Conservation (phyloP, 2,113 vertebrate genomes). For the Ranitomeya variabilis region DNA sequence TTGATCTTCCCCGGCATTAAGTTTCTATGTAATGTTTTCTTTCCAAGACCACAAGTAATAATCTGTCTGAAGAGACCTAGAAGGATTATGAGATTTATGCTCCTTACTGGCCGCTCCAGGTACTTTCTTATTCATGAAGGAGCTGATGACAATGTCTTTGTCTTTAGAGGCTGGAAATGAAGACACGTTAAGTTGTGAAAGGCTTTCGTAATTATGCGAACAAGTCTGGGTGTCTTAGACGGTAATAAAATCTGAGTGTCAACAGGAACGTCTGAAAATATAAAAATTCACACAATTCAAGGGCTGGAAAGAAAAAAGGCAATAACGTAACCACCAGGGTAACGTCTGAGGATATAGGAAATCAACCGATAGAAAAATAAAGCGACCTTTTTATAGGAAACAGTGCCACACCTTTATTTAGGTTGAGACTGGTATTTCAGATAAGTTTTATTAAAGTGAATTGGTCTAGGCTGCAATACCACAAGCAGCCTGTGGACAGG, state of each 20-base stretch:
- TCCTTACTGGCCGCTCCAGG: neutral
- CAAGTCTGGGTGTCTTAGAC: neutral
- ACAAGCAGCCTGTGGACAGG: too few relatives aligned
- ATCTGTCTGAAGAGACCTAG: slow-evolving; percentile 9
- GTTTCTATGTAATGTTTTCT: slow-evolving; percentile 23
- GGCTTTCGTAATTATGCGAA: slow-evolving; percentile 3
- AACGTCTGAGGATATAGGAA: neutral
- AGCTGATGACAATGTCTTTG: slow-evolving; percentile 42
- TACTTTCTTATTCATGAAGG: slow-evolving; percentile 5
- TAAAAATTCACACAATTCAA: neutral
- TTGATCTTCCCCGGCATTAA: slow-evolving; percentile 9
- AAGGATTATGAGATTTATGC: slow-evolving; percentile 29
- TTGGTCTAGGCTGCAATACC: too few relatives aligned
- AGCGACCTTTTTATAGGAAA: neutral
- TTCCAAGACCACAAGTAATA: slow-evolving; percentile 39
- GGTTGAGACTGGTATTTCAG: neutral
- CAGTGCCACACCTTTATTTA: neutral
- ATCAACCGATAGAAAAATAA: neutral
- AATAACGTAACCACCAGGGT: neutral
- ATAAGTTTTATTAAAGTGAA: too few relatives aligned
- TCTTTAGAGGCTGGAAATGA: slow-evolving; percentile 8
- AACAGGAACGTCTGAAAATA: neutral
- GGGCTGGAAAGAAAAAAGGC: neutral
- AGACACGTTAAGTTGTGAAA: slow-evolving; percentile 38
- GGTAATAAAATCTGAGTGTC: slow-evolving; percentile 35